phyloP scores from a whole-genome alignment of 2,888 invertebrate genomes.

The Zygothrica quintamaculata region DNA sequence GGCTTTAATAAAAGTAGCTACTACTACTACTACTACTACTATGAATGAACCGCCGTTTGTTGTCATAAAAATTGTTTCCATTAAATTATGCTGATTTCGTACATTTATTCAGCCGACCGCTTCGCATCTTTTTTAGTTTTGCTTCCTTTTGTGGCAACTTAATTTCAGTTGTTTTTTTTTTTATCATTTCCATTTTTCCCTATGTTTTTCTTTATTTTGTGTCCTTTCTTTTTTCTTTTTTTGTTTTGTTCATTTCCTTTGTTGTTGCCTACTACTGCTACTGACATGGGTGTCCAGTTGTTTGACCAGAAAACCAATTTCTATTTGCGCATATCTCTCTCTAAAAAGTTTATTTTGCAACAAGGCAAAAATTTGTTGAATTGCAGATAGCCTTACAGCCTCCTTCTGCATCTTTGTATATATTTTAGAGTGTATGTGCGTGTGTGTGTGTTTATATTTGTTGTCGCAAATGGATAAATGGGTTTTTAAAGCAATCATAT shows the following conservation, averaged over 20 bases:
- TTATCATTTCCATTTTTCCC: conserved; percentile 11
- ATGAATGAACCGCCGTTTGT: conserved; percentile 44
- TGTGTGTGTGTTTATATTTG: conserved; percentile 26
- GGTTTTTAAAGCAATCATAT: conserved; percentile 57
- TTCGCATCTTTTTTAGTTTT: conserved; percentile 45
- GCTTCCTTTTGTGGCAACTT: conserved; percentile 63
- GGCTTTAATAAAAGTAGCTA: neutral
- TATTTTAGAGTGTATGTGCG: conserved; percentile 21
- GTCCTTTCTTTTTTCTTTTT: conserved; percentile 15
- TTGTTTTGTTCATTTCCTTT: neutral
- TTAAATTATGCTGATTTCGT: conserved; percentile 80
- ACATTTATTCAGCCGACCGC: conserved; percentile 74
- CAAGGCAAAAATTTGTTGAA: conserved; percentile 37
- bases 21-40: too few species aligned
- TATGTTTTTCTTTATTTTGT: conserved; percentile 15
- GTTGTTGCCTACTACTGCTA: conserved; percentile 33
- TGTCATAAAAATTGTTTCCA: conserved; percentile 81
- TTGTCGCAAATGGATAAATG: conserved; percentile 30
- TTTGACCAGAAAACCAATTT: conserved; percentile 70
- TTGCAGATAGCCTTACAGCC: conserved; percentile 9
- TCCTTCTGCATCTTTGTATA: conserved; percentile 30
- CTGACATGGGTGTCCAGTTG: conserved; percentile 52
- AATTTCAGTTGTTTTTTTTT: conserved; percentile 62
- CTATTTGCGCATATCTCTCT: conserved; percentile 65
- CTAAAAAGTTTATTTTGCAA: conserved; percentile 66